phyloP scores from a whole-genome alignment of 2,113 vertebrate genomes.

The Corythoichthys intestinalis region DNA sequence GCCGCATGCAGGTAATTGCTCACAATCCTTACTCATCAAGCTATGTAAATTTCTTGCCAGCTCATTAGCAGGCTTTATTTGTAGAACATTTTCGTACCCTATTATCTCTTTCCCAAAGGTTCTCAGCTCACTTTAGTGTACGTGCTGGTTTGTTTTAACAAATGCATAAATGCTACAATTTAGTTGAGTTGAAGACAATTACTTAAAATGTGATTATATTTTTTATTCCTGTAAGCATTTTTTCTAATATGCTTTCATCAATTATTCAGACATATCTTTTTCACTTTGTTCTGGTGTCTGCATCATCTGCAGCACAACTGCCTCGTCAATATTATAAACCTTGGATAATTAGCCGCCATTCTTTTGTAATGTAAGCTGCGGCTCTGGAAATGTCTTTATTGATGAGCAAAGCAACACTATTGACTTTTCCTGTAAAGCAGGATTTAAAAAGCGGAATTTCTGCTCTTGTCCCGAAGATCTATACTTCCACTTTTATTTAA shows the following conservation, averaged over 20 bases:
- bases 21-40: constrained; percentile 58
- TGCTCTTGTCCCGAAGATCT: constrained; percentile 33
- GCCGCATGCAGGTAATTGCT: constrained; percentile 53
- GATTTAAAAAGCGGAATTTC: constrained; percentile 52
- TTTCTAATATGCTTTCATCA: constrained; percentile 4
- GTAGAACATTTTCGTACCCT: constrained; percentile 37
- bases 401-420: constrained; percentile 62
- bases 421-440: constrained; percentile 67
- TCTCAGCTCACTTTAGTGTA: constrained; percentile 35
- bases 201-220: not conserved
- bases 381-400: constrained; percentile 65
- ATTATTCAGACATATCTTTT: constrained; percentile 34
- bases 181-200: not conserved
- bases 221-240: not conserved
- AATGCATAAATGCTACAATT: not conserved
- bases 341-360: constrained; percentile 63
- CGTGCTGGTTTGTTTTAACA: constrained; percentile 24
- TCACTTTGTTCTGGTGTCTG: constrained; percentile 41
- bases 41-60: constrained; percentile 47
- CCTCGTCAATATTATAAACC: constrained; percentile 64
- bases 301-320: constrained; percentile 50
- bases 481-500: constrained; percentile 24
- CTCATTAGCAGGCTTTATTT: constrained; percentile 52
- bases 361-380: constrained; percentile 56
- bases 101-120: constrained; percentile 22